These are phyloP conservation scores for Cephalotes varians DNA, from an alignment of 2,888 invertebrate genomes.

Conservation along the genomic window DNA sequence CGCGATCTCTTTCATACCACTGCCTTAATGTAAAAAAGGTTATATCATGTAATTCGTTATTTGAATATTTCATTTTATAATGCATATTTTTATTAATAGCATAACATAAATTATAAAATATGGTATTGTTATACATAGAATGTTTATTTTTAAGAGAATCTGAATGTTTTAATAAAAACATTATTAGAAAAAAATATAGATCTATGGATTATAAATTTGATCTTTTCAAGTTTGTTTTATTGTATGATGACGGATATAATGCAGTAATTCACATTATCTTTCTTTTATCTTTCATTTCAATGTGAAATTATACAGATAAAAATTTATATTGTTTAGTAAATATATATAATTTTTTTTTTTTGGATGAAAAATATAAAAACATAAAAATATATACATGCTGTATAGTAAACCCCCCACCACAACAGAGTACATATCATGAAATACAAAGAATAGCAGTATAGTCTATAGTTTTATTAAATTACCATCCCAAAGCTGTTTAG, in stretches of 20 bases:
- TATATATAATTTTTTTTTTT: constrained; percentile 1
- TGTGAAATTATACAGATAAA: background rate
- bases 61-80: background rate
- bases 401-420: constrained; percentile 6
- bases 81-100: background rate
- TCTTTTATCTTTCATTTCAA: background rate
- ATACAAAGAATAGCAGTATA: constrained; percentile 24
- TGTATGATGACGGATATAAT: background rate
- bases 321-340: background rate
- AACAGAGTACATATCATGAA: constrained; percentile 31
- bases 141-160: constrained; percentile 7
- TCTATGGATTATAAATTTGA: background rate
- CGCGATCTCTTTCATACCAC: background rate
- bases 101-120: constrained; percentile 1
- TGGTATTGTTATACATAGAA: background rate
- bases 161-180: background rate
- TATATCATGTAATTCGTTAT: background rate
- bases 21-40: background rate
- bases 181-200: background rate
- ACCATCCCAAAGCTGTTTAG: constrained; percentile 81
- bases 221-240: constrained; percentile 61
- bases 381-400: background rate
- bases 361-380: constrained; percentile 1
- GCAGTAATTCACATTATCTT: background rate
- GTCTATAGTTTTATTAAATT: constrained; percentile 67